These are phyloP conservation scores for Atta cephalotes DNA, from an alignment of 1,140 invertebrate species.

Conservation along the genomic window DNA sequence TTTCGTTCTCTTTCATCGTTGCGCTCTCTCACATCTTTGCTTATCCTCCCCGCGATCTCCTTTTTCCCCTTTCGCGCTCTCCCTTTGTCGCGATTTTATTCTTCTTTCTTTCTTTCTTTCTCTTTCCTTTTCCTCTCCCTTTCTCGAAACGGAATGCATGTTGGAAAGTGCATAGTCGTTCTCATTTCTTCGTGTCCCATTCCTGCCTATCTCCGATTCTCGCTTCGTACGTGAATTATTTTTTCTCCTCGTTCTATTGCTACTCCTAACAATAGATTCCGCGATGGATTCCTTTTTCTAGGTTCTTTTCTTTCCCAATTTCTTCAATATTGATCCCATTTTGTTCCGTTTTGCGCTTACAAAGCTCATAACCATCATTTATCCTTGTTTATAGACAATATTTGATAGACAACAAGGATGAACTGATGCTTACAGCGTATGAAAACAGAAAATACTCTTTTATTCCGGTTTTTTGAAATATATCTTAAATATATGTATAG, in stretches of 20 bases:
- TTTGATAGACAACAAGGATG: no score
- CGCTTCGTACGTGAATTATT: conserved; percentile 51
- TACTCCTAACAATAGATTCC: background rate
- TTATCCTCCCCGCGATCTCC: conserved; percentile 52
- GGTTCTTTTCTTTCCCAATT: conserved; percentile 54
- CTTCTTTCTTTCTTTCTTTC: conserved; percentile 24
- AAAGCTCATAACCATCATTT: no score
- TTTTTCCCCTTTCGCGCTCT: conserved; percentile 55
- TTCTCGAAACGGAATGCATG: conserved; percentile 2
- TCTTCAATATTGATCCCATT: conserved; percentile 16
- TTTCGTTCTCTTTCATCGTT: conserved; percentile 64
- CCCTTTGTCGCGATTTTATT: conserved; percentile 29
- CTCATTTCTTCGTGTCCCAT: conserved; percentile 32
- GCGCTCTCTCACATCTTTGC: conserved; percentile 61
- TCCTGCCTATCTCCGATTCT: conserved; percentile 43
- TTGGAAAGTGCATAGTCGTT: conserved; percentile 24
- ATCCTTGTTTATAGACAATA: no score
- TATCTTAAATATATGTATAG: conserved; percentile 8
- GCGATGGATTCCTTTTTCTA: no score
- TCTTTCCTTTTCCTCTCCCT: background rate
- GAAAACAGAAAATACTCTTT: background rate
- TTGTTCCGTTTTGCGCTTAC: background rate
- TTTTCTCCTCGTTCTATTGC: conserved; percentile 19
- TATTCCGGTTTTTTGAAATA: background rate
- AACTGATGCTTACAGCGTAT: no score